Evolutionary conservation across 2,797 vertebrate species (phyloP), one percentile per base, ranked within the genome.

Genomic region (Dermochelys coriacea): DNA sequence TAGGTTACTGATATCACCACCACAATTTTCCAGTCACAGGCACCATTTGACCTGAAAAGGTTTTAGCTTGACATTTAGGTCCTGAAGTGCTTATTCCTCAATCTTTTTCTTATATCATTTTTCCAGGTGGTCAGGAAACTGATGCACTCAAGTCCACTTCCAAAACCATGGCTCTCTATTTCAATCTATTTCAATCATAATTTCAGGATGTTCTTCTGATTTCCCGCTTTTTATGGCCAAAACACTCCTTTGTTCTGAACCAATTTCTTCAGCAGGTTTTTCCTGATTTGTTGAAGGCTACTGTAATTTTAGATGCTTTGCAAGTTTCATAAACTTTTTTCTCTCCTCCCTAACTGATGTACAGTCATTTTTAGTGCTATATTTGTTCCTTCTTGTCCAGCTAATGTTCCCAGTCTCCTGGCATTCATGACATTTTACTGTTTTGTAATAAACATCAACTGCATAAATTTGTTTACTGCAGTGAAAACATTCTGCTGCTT

Each of bases 401-500:
- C 8, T 87, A 71, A 71, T 85, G 50, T 80, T 45, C 77, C 51
- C 74, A 85, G 64, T 91, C 64, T 80, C 41, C 47, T 94, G 52
- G 0, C 9, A 86, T 3, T 74, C 45, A 16, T 8, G 92, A 0
- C 6, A 78, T 50, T 55, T 80, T 21, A 86, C 3, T 11, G 90
- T 85, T 77, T 57, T 54, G 78, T 41, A 80, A 79, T 89, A 74
- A 77, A 34, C 41, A 61, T 91, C 81, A 88, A n/a, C 31, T 27
- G 41, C 84, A 86, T 29, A 90, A 50, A 82, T 86, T 89, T 94
- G 55, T 86, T 93, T 94, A 86, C 16, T 78, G 16, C 6, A 82
- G 11, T 64, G 47, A 80, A 95, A 94, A 86, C 10, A 88, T 52
- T 49, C 8, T 47, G 4, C 34, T 88, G 91, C 5, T 85, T 86